These are phyloP conservation scores for Drosophila murphyi DNA, from an alignment of 1,140 invertebrate genomes.

Conservation along the genomic window DNA sequence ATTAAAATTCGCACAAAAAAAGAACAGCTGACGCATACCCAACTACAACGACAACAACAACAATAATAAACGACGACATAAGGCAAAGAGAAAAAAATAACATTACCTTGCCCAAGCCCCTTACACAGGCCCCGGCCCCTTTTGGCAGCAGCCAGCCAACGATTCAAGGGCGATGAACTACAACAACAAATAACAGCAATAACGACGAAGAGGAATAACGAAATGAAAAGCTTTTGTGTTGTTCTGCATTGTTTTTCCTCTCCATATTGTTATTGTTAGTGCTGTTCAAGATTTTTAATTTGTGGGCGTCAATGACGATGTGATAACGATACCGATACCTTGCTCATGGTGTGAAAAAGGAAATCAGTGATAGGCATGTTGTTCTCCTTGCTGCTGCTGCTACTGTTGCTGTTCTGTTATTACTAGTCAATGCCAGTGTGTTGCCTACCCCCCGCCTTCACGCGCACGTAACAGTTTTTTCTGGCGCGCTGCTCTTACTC, in stretches of 20 bases:
- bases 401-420: constrained; percentile 23
- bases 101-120: constrained; percentile 51
- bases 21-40: constrained; percentile 65
- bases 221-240: constrained; percentile 50
- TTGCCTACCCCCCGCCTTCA: constrained; percentile 15
- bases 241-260: constrained; percentile 21
- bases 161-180: constrained; percentile 63
- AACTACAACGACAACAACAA: constrained; percentile 10
- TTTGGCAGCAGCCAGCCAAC: constrained; percentile 53
- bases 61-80: constrained; percentile 21
- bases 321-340: constrained; percentile 40
- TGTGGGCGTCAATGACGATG: constrained; percentile 52
- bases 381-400: constrained; percentile 14
- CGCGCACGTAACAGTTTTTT: constrained; percentile 32
- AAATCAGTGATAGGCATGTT: constrained; percentile 49
- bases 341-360: constrained; percentile 20
- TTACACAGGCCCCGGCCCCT: constrained; percentile 45
- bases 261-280: constrained; percentile 19
- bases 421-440: constrained; percentile 28
- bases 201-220: constrained; percentile 33
- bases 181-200: constrained; percentile 39
- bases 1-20: constrained; percentile 28
- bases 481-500: constrained; percentile 42
- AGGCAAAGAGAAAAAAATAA: constrained; percentile 39
- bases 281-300: constrained; percentile 24